Conservation (phyloP, 2,888 invertebrate genomes). For the Drosophila meridionalis region DNA sequence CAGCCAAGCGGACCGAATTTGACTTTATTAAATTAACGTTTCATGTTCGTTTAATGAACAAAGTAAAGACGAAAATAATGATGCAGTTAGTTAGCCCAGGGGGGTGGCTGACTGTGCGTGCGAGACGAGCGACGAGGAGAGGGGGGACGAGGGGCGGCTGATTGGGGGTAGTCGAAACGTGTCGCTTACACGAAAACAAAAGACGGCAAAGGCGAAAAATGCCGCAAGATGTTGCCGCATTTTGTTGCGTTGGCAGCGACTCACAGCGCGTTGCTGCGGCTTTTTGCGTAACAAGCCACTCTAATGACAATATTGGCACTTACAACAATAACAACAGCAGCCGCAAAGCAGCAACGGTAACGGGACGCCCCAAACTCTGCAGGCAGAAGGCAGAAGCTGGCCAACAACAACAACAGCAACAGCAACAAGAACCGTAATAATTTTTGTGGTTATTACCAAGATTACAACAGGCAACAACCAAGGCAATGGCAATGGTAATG, state of each 20-base stretch:
- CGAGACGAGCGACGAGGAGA: neutral
- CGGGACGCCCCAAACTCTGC: conserved; percentile 13
- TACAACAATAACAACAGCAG: conserved; percentile 75
- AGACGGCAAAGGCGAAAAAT: conserved; percentile 69
- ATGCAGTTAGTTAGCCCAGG: conserved; percentile 62
- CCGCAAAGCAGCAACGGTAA: conserved; percentile 29
- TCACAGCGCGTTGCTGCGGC: conserved; percentile 52
- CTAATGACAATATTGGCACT: conserved; percentile 82
- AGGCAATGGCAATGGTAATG: conserved; percentile 56
- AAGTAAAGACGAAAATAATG: conserved; percentile 79
- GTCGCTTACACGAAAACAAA: conserved; percentile 72
- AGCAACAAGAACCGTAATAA: conserved; percentile 72
- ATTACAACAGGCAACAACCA: conserved; percentile 68
- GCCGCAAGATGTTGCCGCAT: conserved; percentile 78
- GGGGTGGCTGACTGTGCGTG: conserved; percentile 3
- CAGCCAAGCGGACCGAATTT: conserved; percentile 51
- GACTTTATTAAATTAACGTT: conserved; percentile 81
- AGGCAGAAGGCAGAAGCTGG: neutral
- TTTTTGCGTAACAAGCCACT: conserved; percentile 79
- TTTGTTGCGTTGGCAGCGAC: conserved; percentile 64
- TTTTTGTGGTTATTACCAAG: conserved; percentile 81
- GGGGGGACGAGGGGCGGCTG: neutral
- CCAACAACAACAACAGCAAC: conserved; percentile 16
- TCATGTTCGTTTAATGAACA: conserved; percentile 81
- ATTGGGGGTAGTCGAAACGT: conserved; percentile 51